Evolutionary conservation across 2,888 invertebrate species (phyloP).

Genomic region (Patella ulyssiponensis): DNA sequence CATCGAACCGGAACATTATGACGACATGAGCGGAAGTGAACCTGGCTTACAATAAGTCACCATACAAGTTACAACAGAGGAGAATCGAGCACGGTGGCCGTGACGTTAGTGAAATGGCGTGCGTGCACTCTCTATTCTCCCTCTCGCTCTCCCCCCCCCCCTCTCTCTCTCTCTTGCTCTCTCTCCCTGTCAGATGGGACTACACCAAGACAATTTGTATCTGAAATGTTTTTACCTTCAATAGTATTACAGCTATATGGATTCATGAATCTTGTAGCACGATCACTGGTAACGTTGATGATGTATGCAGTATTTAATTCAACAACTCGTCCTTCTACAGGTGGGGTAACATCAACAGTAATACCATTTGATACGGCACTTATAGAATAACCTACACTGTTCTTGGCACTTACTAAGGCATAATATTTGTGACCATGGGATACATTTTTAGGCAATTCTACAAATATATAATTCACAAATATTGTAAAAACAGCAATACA

Average conservation of each 20-base stretch:
- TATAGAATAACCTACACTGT: constrained; percentile 38
- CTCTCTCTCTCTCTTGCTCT: no score
- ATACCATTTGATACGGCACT: constrained; percentile 40
- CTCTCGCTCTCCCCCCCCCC: no score
- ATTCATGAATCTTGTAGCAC: constrained; percentile 34
- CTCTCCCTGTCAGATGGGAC: no score
- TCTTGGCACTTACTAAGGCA: constrained; percentile 45
- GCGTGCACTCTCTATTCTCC: background rate
- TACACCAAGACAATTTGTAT: no score
- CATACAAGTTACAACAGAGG: no score
- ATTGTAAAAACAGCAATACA: background rate
- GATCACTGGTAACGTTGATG: constrained; percentile 32
- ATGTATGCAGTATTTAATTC: constrained; percentile 38
- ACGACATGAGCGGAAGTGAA: no score
- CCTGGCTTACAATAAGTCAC: no score
- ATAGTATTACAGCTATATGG: constrained; percentile 35
- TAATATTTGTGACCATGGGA: constrained; percentile 34
- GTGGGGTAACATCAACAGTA: constrained; percentile 48
- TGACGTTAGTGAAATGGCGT: background rate
- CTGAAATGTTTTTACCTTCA: constrained; percentile 28
- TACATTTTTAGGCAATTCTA: constrained; percentile 34
- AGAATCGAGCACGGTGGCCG: no score
- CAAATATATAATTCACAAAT: background rate
- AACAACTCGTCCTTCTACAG: constrained; percentile 42
- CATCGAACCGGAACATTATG: no score